Conservation (phyloP, 1,140 invertebrate species). For the Drosophila kepulauana region DNA sequence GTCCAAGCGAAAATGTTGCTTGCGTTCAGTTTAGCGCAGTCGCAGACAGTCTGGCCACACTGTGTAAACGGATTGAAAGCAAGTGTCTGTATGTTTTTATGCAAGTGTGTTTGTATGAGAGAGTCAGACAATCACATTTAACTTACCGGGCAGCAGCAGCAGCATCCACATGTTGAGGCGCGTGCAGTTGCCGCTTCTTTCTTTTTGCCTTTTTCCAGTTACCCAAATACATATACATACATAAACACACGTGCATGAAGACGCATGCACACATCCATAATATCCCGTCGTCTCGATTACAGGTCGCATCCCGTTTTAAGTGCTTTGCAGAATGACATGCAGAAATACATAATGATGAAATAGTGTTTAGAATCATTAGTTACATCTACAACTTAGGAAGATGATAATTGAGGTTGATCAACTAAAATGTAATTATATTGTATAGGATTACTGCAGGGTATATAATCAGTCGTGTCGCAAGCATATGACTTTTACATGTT, state of each 20-base stretch:
- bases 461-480: not conserved
- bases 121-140: constrained; percentile 50
- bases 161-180: constrained; percentile 74
- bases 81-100: constrained; percentile 22
- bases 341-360: not conserved
- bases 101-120: constrained; percentile 10
- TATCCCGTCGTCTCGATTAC: not conserved
- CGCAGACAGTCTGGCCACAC: constrained; percentile 56
- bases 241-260: not conserved
- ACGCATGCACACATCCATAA: not conserved
- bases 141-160: constrained; percentile 63
- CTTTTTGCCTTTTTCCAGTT: constrained; percentile 14
- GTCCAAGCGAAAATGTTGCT: constrained; percentile 36
- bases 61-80: constrained; percentile 46
- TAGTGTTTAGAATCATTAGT: not conserved
- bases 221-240: not conserved
- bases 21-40: constrained; percentile 52
- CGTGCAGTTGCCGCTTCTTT: constrained; percentile 49
- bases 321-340: constrained; percentile 1
- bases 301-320: constrained; percentile 9
- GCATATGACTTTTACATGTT: not conserved
- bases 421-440: no score
- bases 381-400: no score
- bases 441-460: not conserved
- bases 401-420: no score